Evolutionary conservation across 1,140 invertebrate species (phyloP), one percentile per base, ranked within the genome.

Genomic region (Aethina tumida): DNA sequence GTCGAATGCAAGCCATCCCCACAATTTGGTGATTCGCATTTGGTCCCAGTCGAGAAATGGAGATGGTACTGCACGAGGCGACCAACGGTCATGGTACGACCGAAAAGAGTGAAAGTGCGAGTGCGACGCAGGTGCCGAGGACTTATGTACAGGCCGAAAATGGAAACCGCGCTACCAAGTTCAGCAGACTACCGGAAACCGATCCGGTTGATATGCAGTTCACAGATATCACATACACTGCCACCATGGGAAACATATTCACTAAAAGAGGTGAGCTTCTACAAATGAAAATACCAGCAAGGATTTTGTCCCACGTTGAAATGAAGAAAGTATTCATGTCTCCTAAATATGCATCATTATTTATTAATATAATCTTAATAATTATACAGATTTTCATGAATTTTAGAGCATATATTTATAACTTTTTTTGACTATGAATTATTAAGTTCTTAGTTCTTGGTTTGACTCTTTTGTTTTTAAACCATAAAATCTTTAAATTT

Each of bases 231-330:
- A 71, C 66, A 1, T 80, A 77, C 44, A 79, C 69, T 0, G 81
- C 81, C 7, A 73, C 70, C 8, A 64, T 81, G 15, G 81, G 81
- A 35, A 74, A 21, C 12, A 12, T 49, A 15, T 30, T 49, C 17
- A 43, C 74, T 43, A 69, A 71, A 51, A 79, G 75, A 73, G 79
- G 81, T 82, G n/a, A n/a, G n/a, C n/a, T n/a, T n/a, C n/a, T n/a
- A n/a, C n/a, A n/a, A n/a, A n/a, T n/a, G n/a, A n/a, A n/a, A n/a
- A n/a, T n/a, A n/a, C n/a, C n/a, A n/a, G n/a, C n/a, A n/a, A n/a
- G n/a, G n/a, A n/a, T n/a, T n/a, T n/a, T n/a, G n/a, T n/a, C n/a
- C n/a, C n/a, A n/a, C n/a, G n/a, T n/a, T n/a, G n/a, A n/a, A n/a
- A n/a, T n/a, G n/a, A 56, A 59, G 50, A 49, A 18, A 16, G 14